A percentile compares a stretch with the other conserved stretches of the same genome.
Conservation (phyloP, 2,113 vertebrate genomes). For the Platichthys flesus region DNA sequence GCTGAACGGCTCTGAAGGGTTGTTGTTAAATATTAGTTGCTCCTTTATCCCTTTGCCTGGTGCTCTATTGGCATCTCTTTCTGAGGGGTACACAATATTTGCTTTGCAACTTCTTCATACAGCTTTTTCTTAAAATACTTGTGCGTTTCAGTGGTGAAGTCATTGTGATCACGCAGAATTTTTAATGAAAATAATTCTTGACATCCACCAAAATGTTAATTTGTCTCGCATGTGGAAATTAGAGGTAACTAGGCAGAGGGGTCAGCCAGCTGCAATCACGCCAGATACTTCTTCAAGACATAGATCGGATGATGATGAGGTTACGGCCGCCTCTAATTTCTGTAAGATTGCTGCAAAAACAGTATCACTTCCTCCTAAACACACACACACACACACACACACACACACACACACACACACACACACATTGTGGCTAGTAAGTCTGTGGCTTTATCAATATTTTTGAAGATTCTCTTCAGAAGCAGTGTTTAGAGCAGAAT, state of each 20-base stretch:
- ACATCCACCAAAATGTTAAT: slow-evolving; percentile 48
- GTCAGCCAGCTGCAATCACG: slow-evolving; percentile 50
- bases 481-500: not conserved
- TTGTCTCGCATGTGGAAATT: slow-evolving; percentile 44
- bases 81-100: slow-evolving; percentile 6
- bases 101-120: slow-evolving; percentile 5
- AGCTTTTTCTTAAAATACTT: not conserved
- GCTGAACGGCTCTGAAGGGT: not conserved
- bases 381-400: not conserved
- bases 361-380: not conserved
- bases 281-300: slow-evolving; percentile 43
- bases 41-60: not conserved
- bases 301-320: slow-evolving; percentile 61
- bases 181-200: slow-evolving; percentile 30
- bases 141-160: not conserved
- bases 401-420: not conserved
- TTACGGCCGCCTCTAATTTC: slow-evolving; percentile 34
- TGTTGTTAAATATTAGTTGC: slow-evolving; percentile 7
- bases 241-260: slow-evolving; percentile 4
- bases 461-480: not conserved
- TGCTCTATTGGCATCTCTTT: slow-evolving; percentile 1
- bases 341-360: slow-evolving; percentile 8
- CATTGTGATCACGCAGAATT: slow-evolving; percentile 4
- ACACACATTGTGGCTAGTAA: not conserved
- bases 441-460: slow-evolving; percentile 11